Evolutionary conservation across 1,140 invertebrate genomes (phyloP), one percentile per base, ranked within the genome.

Genomic region (Eriosoma lanigerum): DNA sequence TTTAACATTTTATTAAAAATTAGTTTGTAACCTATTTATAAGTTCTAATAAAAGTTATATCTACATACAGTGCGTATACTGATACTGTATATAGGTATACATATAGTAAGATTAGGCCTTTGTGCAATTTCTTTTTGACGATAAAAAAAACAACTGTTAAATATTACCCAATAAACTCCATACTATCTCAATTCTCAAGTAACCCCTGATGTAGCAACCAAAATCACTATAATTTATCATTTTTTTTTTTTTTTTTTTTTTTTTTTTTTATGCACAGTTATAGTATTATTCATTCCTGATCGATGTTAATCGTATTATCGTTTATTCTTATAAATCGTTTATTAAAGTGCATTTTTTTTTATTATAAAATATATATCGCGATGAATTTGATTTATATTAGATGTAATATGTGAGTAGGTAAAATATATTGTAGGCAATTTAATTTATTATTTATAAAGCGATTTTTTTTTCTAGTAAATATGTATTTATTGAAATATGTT

Each of bases 191-290:
- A 38, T 38, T 38, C 32, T n/a, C 17, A n/a, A 19, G n/a, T n/a
- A 38, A 10, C 32, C 19, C n/a, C 10, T 64, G 62, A 38, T n/a
- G 32, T 21, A 19, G 32, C 17, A 38, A 64, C 32, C 6, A 26
- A 38, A 64, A 64, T 64, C 19, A 29, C 32, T 38, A 64, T 64
- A 64, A 64, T 64, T 64, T 64, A 64, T 64, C 32, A 64, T 64
- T 64, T 44, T n/a, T n/a, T n/a, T n/a, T n/a, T n/a, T n/a, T n/a
- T n/a, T n/a, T n/a, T n/a, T n/a, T n/a, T n/a, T n/a, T n/a, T n/a
- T n/a, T n/a, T n/a, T n/a, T n/a, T n/a, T 29, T 19, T 62, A 29
- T 62, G 8, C 24, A 32, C 6, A 19, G 58, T 62, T 62, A 62
- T n/a, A n/a, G n/a, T n/a, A n/a, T 62, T 62, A 62, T 32, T 62